A percentile compares a stretch with the other conserved stretches of the same genome.
phyloP scores from a whole-genome alignment of 2,113 vertebrate species.

The Callaeas wilsoni region DNA sequence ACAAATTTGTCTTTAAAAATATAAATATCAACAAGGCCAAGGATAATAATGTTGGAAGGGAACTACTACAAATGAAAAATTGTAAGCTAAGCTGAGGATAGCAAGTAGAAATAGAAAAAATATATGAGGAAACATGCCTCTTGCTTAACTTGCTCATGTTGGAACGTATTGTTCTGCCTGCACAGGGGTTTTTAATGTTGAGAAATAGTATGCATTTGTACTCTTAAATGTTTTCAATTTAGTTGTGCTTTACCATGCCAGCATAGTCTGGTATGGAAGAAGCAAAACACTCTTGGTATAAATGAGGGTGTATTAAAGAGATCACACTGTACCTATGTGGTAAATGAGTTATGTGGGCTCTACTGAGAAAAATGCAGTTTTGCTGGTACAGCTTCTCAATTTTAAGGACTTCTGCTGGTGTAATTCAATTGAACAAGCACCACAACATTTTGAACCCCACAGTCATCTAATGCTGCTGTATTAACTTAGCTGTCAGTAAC shows the following conservation, averaged over 20 bases:
- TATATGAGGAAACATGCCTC: background rate
- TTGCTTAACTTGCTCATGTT: background rate
- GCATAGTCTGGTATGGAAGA: background rate
- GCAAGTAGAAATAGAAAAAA: background rate
- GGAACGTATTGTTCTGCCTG: background rate
- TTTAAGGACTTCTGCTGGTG: background rate
- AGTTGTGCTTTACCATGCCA: background rate
- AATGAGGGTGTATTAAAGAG: background rate
- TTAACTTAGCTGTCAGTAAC: background rate
- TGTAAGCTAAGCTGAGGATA: background rate
- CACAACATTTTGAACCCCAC: background rate
- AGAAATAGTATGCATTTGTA: background rate
- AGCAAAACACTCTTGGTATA: background rate
- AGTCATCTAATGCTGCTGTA: background rate
- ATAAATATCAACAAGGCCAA: background rate
- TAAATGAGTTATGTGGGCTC: background rate
- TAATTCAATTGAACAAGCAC: background rate
- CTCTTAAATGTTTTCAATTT: background rate
- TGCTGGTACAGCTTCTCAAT: background rate
- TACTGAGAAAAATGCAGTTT: background rate
- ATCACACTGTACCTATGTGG: background rate
- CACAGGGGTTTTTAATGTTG: background rate
- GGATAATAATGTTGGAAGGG: background rate
- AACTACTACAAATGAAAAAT: background rate
- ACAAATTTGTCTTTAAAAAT: background rate